phyloP scores from a whole-genome alignment of 2,797 vertebrate species.

The Sebastes elongatus region DNA sequence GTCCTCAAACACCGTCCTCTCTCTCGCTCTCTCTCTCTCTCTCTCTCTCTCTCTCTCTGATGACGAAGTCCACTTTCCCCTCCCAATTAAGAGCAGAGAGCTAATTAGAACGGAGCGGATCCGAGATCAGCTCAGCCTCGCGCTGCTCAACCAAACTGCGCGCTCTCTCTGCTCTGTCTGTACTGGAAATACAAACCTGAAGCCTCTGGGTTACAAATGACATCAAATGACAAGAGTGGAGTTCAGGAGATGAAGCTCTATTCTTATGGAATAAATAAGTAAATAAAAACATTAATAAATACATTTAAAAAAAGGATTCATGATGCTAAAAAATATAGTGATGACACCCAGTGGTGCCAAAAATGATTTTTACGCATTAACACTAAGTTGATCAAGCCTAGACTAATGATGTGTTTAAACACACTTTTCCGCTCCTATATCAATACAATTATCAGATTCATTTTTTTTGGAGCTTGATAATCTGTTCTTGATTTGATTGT shows the following conservation, averaged over 20 bases:
- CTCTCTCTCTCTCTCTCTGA: slow-evolving; percentile 46
- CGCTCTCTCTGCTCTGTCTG: not conserved
- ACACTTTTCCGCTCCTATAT: not conserved
- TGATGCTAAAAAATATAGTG: not conserved
- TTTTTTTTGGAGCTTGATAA: not conserved
- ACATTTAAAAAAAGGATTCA: not conserved
- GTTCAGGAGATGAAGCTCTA: not conserved
- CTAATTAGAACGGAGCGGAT: slow-evolving; percentile 81
- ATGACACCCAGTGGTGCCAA: not conserved
- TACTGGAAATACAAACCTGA: not conserved
- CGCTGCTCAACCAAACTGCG: slow-evolving; percentile 15
- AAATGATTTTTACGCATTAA: not conserved
- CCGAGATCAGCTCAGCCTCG: slow-evolving; percentile 50
- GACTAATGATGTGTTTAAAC: not conserved
- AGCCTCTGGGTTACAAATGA: slow-evolving; percentile 17
- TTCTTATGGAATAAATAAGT: not conserved
- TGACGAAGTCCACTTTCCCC: slow-evolving; percentile 63
- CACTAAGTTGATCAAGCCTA: not conserved
- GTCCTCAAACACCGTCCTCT: slow-evolving; percentile 55
- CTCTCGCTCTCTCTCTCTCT: slow-evolving; percentile 26
- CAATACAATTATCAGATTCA: not conserved
- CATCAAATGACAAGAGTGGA: slow-evolving; percentile 1
- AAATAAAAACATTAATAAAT: not conserved
- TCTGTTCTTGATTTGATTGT: not conserved
- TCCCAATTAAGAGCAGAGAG: slow-evolving; percentile 81